Percentiles rank a stretch among this genome's conserved stretches.
Conservation (phyloP, 1,140 invertebrate species). For the Drosophila aff. region DNA sequence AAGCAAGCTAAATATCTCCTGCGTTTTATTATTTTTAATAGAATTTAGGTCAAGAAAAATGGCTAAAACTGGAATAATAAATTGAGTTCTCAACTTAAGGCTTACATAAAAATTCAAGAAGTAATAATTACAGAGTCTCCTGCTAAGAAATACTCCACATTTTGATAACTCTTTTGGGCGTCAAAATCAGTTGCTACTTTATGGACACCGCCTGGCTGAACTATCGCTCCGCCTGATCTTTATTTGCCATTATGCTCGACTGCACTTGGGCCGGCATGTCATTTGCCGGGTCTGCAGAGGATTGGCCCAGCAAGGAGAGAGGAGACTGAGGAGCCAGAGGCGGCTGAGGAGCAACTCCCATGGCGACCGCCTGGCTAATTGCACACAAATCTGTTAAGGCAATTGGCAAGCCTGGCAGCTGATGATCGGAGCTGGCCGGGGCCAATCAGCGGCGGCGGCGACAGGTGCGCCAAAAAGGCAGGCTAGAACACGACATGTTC, state of each 20-base stretch:
- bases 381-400: slow-evolving; percentile 82
- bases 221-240: slow-evolving; percentile 68
- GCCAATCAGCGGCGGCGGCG: slow-evolving; percentile 67
- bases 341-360: slow-evolving; percentile 43
- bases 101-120: neutral
- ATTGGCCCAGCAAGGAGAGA: neutral
- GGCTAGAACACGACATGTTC: slow-evolving; percentile 61
- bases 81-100: neutral
- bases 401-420: slow-evolving; percentile 59
- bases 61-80: neutral
- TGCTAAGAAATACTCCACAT: slow-evolving; percentile 4
- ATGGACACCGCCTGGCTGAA: slow-evolving; percentile 52
- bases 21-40: neutral
- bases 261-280: slow-evolving; percentile 47
- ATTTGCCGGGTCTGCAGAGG: slow-evolving; percentile 29
- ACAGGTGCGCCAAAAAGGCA: slow-evolving; percentile 79
- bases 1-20: neutral
- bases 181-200: slow-evolving; percentile 76
- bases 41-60: neutral
- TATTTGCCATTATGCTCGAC: slow-evolving; percentile 71
- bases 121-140: neutral
- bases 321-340: neutral
- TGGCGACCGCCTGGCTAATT: slow-evolving; percentile 68
- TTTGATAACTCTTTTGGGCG: slow-evolving; percentile 57
- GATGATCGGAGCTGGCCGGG: slow-evolving; percentile 56